A percentile compares a stretch with the other conserved stretches of the same genome.
phyloP scores from a whole-genome alignment of 2,888 invertebrate genomes.

The Tanaodytes sp. region DNA sequence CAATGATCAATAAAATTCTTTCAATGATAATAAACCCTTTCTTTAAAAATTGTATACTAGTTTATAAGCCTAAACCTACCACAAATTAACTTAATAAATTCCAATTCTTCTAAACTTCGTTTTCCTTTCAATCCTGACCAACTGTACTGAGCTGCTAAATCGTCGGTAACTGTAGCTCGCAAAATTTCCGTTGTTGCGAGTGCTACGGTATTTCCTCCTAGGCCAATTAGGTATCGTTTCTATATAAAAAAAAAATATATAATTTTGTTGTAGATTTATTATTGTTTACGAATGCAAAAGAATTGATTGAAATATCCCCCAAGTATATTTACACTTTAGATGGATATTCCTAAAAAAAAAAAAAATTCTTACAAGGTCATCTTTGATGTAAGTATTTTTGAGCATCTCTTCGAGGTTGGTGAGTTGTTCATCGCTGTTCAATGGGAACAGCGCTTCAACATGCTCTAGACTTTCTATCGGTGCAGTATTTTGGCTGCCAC shows the following conservation, averaged over 20 bases:
- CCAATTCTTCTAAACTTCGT: constrained; percentile 48
- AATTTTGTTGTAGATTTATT: not conserved
- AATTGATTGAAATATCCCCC: no score
- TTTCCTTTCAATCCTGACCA: constrained; percentile 53
- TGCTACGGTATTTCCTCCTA: constrained; percentile 49
- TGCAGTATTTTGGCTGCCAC: constrained; percentile 8
- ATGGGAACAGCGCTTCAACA: constrained; percentile 39
- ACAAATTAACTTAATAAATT: constrained; percentile 47
- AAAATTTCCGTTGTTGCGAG: constrained; percentile 49
- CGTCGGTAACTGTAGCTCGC: constrained; percentile 46
- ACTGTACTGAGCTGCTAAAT: constrained; percentile 45
- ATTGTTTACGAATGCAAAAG: no score
- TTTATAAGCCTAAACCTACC: no score
- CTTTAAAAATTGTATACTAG: no score
- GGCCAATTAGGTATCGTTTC: constrained; percentile 47
- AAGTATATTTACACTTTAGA: no score
- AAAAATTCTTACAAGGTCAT: constrained; percentile 45
- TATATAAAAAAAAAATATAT: no score
- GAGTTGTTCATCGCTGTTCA: constrained; percentile 39
- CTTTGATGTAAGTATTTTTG: constrained; percentile 43
- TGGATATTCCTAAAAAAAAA: no score
- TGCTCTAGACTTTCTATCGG: constrained; percentile 44
- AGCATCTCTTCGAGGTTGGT: constrained; percentile 44
- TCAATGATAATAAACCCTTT: no score
- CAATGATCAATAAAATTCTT: no score